Conservation (phyloP, 2,797 vertebrate genomes). For the Buceros bicornis region DNA sequence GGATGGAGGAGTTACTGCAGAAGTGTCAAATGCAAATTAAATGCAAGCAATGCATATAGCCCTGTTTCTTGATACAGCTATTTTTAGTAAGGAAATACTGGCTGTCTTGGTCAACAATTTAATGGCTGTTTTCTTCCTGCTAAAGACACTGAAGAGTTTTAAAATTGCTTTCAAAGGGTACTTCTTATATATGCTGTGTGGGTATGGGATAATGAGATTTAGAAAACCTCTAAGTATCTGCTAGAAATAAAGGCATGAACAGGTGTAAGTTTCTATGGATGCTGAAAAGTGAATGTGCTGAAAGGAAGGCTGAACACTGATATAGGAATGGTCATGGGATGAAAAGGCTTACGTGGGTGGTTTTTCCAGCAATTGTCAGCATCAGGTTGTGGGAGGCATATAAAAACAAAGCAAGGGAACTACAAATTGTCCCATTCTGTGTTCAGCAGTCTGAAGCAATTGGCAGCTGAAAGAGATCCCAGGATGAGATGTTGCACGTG, state of each 20-base stretch:
- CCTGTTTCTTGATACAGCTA: not conserved
- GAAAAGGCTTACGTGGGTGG: not conserved
- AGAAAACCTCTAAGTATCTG: not conserved
- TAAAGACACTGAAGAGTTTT: not conserved
- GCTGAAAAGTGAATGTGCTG: not conserved
- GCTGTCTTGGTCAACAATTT: not conserved
- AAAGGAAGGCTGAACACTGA: not conserved
- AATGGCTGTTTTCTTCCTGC: not conserved
- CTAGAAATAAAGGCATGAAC: not conserved
- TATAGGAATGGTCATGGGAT: not conserved
- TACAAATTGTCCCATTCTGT: not conserved
- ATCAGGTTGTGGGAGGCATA: not conserved
- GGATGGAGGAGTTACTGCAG: not conserved
- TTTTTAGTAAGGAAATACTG: not conserved
- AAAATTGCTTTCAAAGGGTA: not conserved
- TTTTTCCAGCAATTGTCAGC: not conserved
- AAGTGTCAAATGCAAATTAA: not conserved
- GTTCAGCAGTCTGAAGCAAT: not conserved
- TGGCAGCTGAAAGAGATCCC: not conserved
- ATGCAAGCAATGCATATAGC: not conserved
- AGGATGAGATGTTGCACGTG: fast-evolving
- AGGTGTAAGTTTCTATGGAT: not conserved
- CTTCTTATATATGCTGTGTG: not conserved
- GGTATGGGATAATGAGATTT: not conserved
- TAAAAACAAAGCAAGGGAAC: not conserved